These are phyloP conservation scores for Solea solea DNA, from an alignment of 2,113 vertebrate species.

Conservation along the genomic window DNA sequence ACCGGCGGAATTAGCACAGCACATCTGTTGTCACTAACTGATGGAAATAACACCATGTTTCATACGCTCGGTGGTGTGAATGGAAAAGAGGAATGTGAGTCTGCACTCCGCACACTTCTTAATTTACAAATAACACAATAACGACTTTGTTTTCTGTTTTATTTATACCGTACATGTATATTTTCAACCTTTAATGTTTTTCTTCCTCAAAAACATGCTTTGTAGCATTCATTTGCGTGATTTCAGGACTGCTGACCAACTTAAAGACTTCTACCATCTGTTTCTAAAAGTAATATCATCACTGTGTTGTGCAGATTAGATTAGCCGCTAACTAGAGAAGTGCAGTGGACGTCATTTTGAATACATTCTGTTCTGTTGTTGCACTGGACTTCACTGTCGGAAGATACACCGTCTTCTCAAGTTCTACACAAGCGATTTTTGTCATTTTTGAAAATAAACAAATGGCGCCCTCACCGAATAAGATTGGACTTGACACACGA, in stretches of 20 bases:
- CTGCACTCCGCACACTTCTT: neutral
- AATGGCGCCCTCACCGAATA: neutral
- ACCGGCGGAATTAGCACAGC: constrained; percentile 42
- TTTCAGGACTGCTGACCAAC: too few species aligned
- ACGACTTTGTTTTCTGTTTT: neutral
- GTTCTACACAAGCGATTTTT: too few species aligned
- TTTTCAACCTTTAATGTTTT: constrained; percentile 2
- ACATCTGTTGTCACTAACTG: constrained; percentile 47
- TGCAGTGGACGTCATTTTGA: too few species aligned
- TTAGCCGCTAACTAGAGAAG: too few species aligned
- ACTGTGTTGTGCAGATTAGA: too few species aligned
- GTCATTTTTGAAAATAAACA: too few species aligned
- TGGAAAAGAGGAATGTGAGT: constrained; percentile 4
- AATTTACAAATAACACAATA: neutral
- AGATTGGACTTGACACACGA: neutral
- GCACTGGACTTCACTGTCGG: too few species aligned
- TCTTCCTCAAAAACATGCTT: neutral
- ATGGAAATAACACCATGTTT: constrained; percentile 46
- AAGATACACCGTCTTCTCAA: too few species aligned
- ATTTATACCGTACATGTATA: neutral
- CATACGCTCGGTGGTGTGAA: constrained; percentile 8
- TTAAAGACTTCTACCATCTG: too few species aligned
- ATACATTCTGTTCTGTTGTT: too few species aligned
- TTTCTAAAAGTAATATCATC: too few species aligned
- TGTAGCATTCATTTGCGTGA: too few species aligned